Percentiles rank a stretch among this genome's conserved stretches.
phyloP scores from a whole-genome alignment of 2,888 invertebrate genomes.

The Drosophila multiciliata region DNA sequence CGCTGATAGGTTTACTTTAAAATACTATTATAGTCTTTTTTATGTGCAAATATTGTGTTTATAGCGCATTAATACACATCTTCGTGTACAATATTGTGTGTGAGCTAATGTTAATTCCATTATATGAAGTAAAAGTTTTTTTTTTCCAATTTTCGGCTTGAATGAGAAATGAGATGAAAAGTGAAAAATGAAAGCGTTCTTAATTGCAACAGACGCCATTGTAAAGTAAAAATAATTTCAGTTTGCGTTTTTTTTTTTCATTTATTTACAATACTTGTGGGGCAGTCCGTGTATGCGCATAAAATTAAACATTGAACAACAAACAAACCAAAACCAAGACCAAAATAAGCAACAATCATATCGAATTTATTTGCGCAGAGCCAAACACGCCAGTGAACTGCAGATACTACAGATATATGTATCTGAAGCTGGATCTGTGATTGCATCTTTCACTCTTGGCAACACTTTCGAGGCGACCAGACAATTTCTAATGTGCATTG shows the following conservation, averaged over 20 bases:
- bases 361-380: conserved; percentile 68
- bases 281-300: conserved; percentile 41
- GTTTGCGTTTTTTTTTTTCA: conserved; percentile 38
- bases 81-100: conserved; percentile 43
- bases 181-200: conserved; percentile 78
- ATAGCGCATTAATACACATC: conserved; percentile 19
- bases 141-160: conserved; percentile 45
- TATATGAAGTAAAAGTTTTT: conserved; percentile 75
- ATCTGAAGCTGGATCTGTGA: conserved; percentile 49
- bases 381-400: conserved; percentile 57
- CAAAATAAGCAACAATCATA: conserved; percentile 54
- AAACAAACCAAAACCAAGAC: conserved; percentile 24
- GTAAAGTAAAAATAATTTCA: conserved; percentile 46
- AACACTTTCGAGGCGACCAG: conserved; percentile 58
- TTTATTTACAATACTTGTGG: conserved; percentile 44
- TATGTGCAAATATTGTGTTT: background rate
- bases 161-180: conserved; percentile 65
- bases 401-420: conserved; percentile 22
- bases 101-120: conserved; percentile 72
- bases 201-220: conserved; percentile 70
- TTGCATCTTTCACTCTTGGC: conserved; percentile 69
- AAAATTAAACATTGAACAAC: conserved; percentile 55
- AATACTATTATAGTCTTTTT: conserved; percentile 16
- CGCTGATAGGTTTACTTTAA: conserved; percentile 10
- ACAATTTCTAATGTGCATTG: conserved; percentile 71